Base-by-base conservation (phyloP, 2,888 invertebrate genomes). In the Crioceris asparagi region DNA sequence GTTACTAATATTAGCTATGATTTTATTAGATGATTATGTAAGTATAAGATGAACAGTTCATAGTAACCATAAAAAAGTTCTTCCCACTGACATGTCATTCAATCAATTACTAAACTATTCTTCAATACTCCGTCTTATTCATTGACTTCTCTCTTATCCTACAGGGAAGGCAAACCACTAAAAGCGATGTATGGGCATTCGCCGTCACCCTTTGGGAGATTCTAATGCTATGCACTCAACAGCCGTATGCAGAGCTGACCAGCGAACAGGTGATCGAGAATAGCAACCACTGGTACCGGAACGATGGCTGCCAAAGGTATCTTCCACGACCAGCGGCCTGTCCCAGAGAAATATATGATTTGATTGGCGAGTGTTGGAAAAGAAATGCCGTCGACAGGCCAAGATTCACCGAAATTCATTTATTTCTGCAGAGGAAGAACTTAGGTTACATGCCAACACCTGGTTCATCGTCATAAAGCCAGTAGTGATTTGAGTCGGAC, bases 361-460 rank as follows among this genome's bases (percentile, higher is more conserved):
- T 91, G 51, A 87, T 92, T 84, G 78, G 79, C 51, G 88, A 90
- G 65, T 92, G 91, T 66, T 92, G 91, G 90, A 81, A 83, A 52
- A 71, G 85, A 36, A 79, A 81, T 52, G 81, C 84, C 34, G 70
- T 73, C 36, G 82, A 86, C 55, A 71, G 92, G 25, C 91, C 91
- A 0, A 76, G 82, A 43, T 92, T 92, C 69, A 73, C 82, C 55
- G 90, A 91, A 66, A 83, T 92, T 38, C 86, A 88, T 60, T 74
- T 86, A 55, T 91, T 86, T 67, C 72, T 91, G 48, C 76, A 74
- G 47, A 60, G 75, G 40, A 82, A 82, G 69, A 76, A 79, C 45
- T 67, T 80, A 45, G 78, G 77, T 27, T 76, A 70, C 60, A 69
- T 75, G 47, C 76, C 75, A 7, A 69, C 66, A 3, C 58, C 57